Evolutionary conservation across 2,113 vertebrate genomes (phyloP).

Genomic region (Indicator indicator): DNA sequence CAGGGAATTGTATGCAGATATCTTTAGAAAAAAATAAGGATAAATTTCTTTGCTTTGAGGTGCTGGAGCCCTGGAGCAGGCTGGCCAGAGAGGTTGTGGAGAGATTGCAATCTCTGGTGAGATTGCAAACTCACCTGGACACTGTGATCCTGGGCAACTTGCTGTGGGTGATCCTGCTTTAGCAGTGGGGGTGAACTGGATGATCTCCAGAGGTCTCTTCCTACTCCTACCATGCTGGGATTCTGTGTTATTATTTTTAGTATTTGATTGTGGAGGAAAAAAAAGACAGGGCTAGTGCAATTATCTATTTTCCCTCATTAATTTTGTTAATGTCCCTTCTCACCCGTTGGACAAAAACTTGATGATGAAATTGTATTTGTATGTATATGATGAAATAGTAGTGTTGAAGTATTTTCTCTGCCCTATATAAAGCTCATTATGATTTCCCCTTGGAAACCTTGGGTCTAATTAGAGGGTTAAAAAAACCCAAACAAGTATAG

Average conservation of each 20-base stretch:
- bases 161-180: too few species aligned
- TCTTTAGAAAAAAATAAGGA: neutral
- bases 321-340: neutral
- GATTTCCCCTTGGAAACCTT: neutral
- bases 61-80: too few species aligned
- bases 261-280: neutral
- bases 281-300: neutral
- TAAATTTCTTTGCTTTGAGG: too few species aligned
- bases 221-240: too few species aligned
- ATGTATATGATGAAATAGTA: neutral
- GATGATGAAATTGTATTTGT: neutral
- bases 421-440: rapidly evolving
- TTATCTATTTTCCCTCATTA: neutral
- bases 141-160: too few species aligned
- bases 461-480: rapidly evolving
- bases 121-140: too few species aligned
- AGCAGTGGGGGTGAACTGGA: too few species aligned
- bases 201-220: too few species aligned
- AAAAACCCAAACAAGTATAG: neutral
- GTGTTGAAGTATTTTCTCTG: neutral
- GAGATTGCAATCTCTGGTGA: too few species aligned
- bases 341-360: neutral
- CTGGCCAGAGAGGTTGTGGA: too few species aligned
- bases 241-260: neutral
- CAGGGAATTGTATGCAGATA: neutral